phyloP scores from a whole-genome alignment of 2,888 invertebrate genomes.

The Melikaiella ostensackeni region DNA sequence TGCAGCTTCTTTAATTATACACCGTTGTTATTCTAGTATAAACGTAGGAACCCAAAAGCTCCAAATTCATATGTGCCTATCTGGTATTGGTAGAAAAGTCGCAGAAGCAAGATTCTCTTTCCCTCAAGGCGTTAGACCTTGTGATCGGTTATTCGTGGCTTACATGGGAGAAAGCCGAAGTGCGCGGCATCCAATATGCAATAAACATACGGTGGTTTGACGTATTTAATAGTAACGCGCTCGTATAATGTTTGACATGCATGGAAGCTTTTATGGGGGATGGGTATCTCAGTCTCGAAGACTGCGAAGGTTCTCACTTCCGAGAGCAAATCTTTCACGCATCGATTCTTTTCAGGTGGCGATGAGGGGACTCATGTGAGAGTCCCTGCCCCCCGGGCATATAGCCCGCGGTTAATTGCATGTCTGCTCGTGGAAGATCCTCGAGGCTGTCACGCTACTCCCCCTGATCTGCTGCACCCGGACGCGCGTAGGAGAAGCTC shows the following conservation, averaged over 20 bases:
- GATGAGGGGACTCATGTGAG: conserved; percentile 53
- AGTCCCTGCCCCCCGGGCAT: conserved; percentile 65
- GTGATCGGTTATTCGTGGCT: conserved; percentile 56
- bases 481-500: conserved; percentile 50
- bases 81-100: not conserved
- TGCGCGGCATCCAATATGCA: conserved; percentile 74
- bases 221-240: conserved; percentile 76
- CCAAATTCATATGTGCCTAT: not conserved
- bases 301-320: conserved; percentile 63
- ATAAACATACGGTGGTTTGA: conserved; percentile 75
- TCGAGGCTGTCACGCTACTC: conserved; percentile 63
- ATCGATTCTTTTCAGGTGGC: conserved; percentile 30
- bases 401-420: conserved; percentile 75
- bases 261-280: conserved; percentile 72
- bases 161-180: conserved; percentile 60
- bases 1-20: not conserved
- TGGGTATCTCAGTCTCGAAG: conserved; percentile 59
- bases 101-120: conserved; percentile 1
- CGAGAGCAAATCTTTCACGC: conserved; percentile 43
- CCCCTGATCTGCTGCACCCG: conserved; percentile 35
- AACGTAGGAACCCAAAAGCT: not conserved
- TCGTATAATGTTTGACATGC: conserved; percentile 76
- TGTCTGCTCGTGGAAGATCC: conserved; percentile 72
- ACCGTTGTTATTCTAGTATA: not conserved
- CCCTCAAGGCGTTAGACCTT: conserved; percentile 2